Evolutionary conservation across 2,113 vertebrate genomes (phyloP).

Genomic region (Microcebus ravelobensis): DNA sequence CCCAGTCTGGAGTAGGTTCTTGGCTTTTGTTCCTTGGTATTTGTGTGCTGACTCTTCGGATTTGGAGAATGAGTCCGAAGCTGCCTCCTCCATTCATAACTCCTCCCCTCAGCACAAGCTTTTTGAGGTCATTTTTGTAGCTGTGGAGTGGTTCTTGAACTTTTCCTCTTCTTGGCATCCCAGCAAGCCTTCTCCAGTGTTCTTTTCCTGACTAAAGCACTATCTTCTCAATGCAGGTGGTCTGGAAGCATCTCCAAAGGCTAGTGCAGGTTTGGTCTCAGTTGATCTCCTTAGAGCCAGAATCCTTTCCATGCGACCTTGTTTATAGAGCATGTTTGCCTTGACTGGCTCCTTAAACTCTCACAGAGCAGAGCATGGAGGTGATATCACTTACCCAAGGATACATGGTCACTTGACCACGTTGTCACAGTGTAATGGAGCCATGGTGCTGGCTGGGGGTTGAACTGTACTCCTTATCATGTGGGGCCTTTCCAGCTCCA

Average conservation of each 20-base stretch:
- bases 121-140: slow-evolving; percentile 46
- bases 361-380: background rate
- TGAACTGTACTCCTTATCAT: background rate
- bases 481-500: background rate
- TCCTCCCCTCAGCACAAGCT: background rate
- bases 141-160: background rate
- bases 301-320: background rate
- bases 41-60: slow-evolving; percentile 10
- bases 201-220: background rate
- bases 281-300: background rate
- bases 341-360: slow-evolving; percentile 3
- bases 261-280: background rate
- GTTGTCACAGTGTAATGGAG: background rate
- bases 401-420: slow-evolving; percentile 40
- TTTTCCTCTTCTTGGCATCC: background rate
- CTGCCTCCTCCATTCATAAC: background rate
- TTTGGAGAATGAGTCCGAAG: slow-evolving; percentile 33
- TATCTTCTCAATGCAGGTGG: background rate
- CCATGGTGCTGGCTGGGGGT: background rate
- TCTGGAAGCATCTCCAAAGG: slow-evolving; percentile 5
- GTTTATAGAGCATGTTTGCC: slow-evolving; percentile 20
- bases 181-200: background rate
- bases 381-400: background rate
- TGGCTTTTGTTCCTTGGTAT: slow-evolving; percentile 45
- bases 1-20: background rate